These are phyloP conservation scores for Stylophora pistillata DNA, from an alignment of 64 coral and sea anemone genomes.

Conservation along the genomic window DNA sequence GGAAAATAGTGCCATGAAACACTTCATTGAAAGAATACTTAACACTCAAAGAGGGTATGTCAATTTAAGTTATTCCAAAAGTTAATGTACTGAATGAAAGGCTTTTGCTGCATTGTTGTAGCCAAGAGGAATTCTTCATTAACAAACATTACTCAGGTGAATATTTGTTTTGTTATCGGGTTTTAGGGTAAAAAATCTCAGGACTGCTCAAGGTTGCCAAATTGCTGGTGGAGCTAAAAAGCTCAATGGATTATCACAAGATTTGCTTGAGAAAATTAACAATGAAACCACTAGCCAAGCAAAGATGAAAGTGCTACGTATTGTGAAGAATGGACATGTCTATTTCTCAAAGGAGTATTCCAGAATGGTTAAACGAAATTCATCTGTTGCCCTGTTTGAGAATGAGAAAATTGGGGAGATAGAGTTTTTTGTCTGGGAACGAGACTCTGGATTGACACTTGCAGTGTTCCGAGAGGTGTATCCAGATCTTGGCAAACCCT, in stretches of 20 bases:
- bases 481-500: slow-evolving; percentile 33
- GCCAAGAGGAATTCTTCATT: background rate
- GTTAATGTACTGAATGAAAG: background rate
- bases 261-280: slow-evolving; percentile 19
- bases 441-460: background rate
- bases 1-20: background rate
- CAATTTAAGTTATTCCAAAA: background rate
- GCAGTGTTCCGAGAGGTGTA: slow-evolving; percentile 37
- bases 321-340: slow-evolving; percentile 10
- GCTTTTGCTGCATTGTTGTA: background rate
- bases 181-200: slow-evolving; percentile 28
- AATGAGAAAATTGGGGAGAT: slow-evolving; percentile 47
- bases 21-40: slow-evolving; percentile 48
- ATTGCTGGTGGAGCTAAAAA: slow-evolving; percentile 41
- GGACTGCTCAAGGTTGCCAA: slow-evolving; percentile 12
- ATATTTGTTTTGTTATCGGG: background rate
- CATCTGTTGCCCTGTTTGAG: slow-evolving; percentile 2
- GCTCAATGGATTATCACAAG: slow-evolving; percentile 9
- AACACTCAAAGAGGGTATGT: slow-evolving; percentile 39
- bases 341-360: slow-evolving; percentile 4
- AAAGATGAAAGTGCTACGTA: slow-evolving; percentile 14
- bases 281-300: background rate
- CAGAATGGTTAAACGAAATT: slow-evolving; percentile 17
- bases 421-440: slow-evolving; percentile 25
- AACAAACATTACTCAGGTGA: background rate